Evolutionary conservation across 1,140 invertebrate genomes (phyloP).

Genomic region (Drosophila parvula): DNA sequence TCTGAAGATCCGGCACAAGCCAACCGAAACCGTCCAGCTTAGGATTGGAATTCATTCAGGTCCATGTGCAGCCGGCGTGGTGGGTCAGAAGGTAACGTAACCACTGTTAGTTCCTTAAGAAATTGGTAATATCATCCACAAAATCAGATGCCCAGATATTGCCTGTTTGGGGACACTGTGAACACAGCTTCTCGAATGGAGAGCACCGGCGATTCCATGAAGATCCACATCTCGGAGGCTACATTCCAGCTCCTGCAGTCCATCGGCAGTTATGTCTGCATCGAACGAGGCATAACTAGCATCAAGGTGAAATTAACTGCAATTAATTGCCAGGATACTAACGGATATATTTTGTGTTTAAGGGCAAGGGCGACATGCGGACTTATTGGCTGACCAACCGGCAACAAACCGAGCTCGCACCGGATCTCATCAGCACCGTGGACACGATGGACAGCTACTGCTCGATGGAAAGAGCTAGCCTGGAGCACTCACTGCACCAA

Average conservation of each 20-base stretch:
- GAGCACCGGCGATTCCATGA: conserved; percentile 92
- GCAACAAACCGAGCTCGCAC: conserved; percentile 50
- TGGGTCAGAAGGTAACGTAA: conserved; percentile 89
- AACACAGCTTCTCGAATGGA: conserved; percentile 96
- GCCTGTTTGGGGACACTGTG: conserved; percentile 96
- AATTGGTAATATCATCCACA: background rate
- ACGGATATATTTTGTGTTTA: conserved; percentile 21
- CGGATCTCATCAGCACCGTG: conserved; percentile 78
- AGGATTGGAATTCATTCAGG: conserved; percentile 94
- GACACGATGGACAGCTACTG: conserved; percentile 54
- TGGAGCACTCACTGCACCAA: conserved; percentile 28
- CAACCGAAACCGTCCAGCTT: conserved; percentile 91
- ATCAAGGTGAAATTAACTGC: conserved; percentile 88
- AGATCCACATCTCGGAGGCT: conserved; percentile 96
- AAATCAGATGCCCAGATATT: conserved; percentile 93
- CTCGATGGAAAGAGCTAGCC: conserved; percentile 10
- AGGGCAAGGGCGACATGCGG: conserved; percentile 95
- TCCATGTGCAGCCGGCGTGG: conserved; percentile 92
- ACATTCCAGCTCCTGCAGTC: conserved; percentile 89
- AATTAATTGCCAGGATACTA: background rate
- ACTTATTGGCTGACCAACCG: conserved; percentile 91
- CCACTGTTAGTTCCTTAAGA: too few relatives aligned
- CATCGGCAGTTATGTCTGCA: conserved; percentile 85
- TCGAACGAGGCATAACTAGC: conserved; percentile 87
- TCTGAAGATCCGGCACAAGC: conserved; percentile 92